These are phyloP conservation scores for Xestia rhomboidea DNA, from an alignment of 2,888 invertebrate genomes.

Conservation along the genomic window DNA sequence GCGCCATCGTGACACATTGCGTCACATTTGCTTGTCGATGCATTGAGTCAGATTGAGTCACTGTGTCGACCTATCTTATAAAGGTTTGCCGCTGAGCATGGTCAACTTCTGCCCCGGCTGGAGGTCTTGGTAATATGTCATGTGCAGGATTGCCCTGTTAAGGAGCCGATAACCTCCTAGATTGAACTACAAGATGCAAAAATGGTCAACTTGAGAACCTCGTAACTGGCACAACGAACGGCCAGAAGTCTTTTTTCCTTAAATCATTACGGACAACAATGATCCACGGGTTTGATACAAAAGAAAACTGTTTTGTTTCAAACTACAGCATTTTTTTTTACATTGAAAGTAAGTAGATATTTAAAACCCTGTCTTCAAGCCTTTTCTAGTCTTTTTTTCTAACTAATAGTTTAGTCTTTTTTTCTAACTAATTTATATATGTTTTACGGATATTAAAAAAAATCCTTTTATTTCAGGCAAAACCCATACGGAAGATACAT, in stretches of 20 bases:
- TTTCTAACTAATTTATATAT: too few relatives aligned
- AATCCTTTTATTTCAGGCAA: too few relatives aligned
- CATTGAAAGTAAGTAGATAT: too few relatives aligned
- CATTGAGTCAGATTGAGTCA: slow-evolving; percentile 32
- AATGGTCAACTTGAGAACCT: neutral
- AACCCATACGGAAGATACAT: too few relatives aligned
- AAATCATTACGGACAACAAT: too few relatives aligned
- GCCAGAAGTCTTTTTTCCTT: neutral
- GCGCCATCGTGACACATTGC: slow-evolving; percentile 35
- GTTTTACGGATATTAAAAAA: too few relatives aligned
- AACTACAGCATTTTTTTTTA: neutral
- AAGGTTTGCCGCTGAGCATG: neutral
- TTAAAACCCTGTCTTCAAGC: too few relatives aligned
- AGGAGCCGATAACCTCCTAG: neutral
- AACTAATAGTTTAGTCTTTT: too few relatives aligned
- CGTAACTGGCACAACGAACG: neutral
- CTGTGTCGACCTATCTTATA: slow-evolving; percentile 2
- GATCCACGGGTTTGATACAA: neutral
- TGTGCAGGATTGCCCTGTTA: neutral
- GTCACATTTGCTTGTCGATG: slow-evolving; percentile 9
- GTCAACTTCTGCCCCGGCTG: neutral
- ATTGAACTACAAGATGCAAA: neutral
- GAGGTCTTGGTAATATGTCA: neutral
- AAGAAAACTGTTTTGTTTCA: neutral
- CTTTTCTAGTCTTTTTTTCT: too few relatives aligned